phyloP scores from a whole-genome alignment of 2,888 invertebrate species.

The Coenonympha arcania region DNA sequence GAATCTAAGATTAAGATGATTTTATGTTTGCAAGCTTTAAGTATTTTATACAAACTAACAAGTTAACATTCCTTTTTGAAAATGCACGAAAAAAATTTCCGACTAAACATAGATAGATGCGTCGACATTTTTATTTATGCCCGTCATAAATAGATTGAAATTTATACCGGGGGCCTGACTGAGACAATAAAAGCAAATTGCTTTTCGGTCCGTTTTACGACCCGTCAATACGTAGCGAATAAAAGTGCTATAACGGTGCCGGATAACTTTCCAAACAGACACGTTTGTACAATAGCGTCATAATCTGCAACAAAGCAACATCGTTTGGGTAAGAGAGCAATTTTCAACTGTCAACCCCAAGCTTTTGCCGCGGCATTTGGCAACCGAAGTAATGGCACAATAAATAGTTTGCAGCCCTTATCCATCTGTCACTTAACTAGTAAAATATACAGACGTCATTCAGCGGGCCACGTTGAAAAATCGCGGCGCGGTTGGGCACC shows the following conservation, averaged over 20 bases:
- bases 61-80: too few species aligned
- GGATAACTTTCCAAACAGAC: slow-evolving; percentile 39
- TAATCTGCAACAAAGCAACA: slow-evolving; percentile 43
- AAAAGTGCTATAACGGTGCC: slow-evolving; percentile 44
- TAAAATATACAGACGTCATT: slow-evolving; percentile 73
- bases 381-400: slow-evolving; percentile 68
- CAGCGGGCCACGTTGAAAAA: slow-evolving; percentile 65
- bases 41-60: too few species aligned
- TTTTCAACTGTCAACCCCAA: slow-evolving; percentile 64
- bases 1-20: too few species aligned
- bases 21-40: too few species aligned
- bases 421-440: slow-evolving; percentile 73
- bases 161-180: slow-evolving; percentile 52
- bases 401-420: slow-evolving; percentile 70
- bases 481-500: slow-evolving; percentile 56
- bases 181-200: slow-evolving; percentile 61
- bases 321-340: slow-evolving; percentile 46
- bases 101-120: slow-evolving; percentile 16
- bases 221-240: slow-evolving; percentile 56
- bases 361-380: slow-evolving; percentile 52
- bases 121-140: slow-evolving; percentile 38
- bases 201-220: slow-evolving; percentile 52
- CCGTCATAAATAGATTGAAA: slow-evolving; percentile 66
- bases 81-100: neutral
- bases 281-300: slow-evolving; percentile 24